phyloP scores from a whole-genome alignment of 2,113 vertebrate species.

The Pygoscelis antarcticus region DNA sequence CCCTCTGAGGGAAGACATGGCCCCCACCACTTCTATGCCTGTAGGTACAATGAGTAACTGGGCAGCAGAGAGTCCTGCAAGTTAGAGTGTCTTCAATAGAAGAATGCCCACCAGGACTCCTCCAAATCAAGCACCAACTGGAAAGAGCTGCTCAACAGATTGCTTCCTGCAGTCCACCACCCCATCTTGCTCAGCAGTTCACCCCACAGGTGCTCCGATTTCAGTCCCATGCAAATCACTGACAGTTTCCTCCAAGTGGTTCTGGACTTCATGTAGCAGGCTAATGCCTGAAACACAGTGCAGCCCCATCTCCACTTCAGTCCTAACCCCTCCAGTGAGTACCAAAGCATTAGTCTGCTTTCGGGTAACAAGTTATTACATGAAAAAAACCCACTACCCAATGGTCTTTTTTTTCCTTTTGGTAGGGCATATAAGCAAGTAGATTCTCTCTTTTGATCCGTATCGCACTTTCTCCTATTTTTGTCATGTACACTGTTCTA shows the following conservation, averaged over 20 bases:
- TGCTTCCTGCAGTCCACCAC: not conserved
- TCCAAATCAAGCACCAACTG: not conserved
- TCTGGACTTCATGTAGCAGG: not conserved
- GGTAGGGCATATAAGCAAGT: not conserved
- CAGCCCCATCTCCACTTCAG: not conserved
- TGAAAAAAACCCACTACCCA: not conserved
- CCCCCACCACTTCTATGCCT: not conserved
- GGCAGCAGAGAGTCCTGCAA: not conserved
- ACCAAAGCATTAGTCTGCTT: not conserved
- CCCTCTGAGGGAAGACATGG: not conserved
- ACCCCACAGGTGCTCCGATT: not conserved
- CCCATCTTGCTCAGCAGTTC: not conserved
- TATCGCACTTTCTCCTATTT: not conserved
- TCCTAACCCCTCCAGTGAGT: not conserved
- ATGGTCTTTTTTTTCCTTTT: accelerated
- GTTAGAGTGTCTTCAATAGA: not conserved
- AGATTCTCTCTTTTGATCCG: not conserved
- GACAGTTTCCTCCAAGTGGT: not conserved
- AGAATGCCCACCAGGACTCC: not conserved
- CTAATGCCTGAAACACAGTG: not conserved
- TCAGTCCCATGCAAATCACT: not conserved
- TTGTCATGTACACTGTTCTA: not conserved
- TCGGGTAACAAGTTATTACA: not conserved
- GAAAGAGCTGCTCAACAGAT: not conserved
- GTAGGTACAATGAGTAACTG: not conserved